Evolutionary conservation across 2,888 invertebrate species (phyloP), one percentile per base, ranked within the genome.

Genomic region (Dicycla oo): DNA sequence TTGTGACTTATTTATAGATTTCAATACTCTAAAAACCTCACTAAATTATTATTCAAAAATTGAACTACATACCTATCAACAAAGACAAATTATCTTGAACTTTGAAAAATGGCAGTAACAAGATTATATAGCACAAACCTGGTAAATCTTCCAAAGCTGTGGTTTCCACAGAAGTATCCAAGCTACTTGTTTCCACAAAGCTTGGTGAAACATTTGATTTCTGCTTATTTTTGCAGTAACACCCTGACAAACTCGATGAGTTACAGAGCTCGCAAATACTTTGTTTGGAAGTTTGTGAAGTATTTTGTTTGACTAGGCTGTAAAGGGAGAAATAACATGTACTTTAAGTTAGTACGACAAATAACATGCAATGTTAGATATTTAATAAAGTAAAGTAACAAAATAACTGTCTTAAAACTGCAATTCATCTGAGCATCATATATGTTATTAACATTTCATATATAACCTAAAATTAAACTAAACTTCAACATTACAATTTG

Each of bases 101-200:
- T 18, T 30, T 7, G 23, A 23, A 15, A 20, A 45, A 11, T 15
- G 18, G 5, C 6, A 40, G 1, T 47, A 43, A 11, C 13, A 30
- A 30, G 13, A 47, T 10, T n/a, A 13, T 23, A 30, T 30, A 57
- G n/a, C 1, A 30, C 69, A 64, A 89, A 94, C 96, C 96, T 84
- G 96, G 95, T 83, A 96, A 88, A 88, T 95, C 95, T 62, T 91
- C 90, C 76, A 95, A 89, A 23, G 92, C 85, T 73, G 96, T 96
- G 47, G 95, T 88, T 88, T 95, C 95, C 56, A 94, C 90, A 43
- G 92, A 92, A 69, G 70, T 91, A 26, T 91, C 91, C 47, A 87
- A 72, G 61, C 83, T 73, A 65, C 75, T 86, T 34, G 82, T 76
- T 68, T 89, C 90, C 45, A 75, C 78, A 80, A 87, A 80, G 69